Evolutionary conservation across 2,113 vertebrate species (phyloP).

Genomic region (Gavialis gangeticus): DNA sequence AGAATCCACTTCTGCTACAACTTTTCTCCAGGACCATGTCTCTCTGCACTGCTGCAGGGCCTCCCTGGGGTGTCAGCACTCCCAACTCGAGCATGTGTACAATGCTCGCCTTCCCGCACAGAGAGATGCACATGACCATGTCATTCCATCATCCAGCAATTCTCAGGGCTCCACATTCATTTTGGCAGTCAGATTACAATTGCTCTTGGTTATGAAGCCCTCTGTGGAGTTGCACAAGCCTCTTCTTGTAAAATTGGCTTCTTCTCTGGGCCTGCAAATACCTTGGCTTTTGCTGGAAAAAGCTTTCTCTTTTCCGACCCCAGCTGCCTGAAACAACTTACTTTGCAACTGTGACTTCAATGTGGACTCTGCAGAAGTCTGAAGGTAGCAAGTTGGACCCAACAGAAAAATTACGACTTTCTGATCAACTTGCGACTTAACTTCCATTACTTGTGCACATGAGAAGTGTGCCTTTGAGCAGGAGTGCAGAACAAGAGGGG

Average conservation of each 20-base stretch:
- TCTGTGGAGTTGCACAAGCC: not conserved
- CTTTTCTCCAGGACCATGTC: not conserved
- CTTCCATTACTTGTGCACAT: not conserved
- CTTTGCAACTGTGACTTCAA: not conserved
- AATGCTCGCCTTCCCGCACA: not conserved
- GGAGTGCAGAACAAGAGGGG: fast-evolving
- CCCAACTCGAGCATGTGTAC: not conserved
- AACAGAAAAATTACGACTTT: not conserved
- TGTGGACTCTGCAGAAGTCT: too few species aligned
- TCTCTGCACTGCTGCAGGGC: too few species aligned
- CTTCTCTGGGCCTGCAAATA: not conserved
- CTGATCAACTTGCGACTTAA: not conserved
- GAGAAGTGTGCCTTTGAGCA: fast-evolving
- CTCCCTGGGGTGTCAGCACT: fast-evolving
- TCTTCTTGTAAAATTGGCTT: not conserved
- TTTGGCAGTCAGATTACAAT: not conserved
- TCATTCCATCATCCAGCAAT: fast-evolving
- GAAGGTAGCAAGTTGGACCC: too few species aligned
- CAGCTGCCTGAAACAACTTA: not conserved
- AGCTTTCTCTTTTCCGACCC: not conserved
- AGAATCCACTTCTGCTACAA: not conserved
- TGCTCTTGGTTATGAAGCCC: fast-evolving
- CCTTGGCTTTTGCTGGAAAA: not conserved
- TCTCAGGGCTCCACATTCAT: not conserved
- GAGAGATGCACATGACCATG: fast-evolving